phyloP scores from a whole-genome alignment of 2,113 vertebrate species.

The Pluvianellus socialis region DNA sequence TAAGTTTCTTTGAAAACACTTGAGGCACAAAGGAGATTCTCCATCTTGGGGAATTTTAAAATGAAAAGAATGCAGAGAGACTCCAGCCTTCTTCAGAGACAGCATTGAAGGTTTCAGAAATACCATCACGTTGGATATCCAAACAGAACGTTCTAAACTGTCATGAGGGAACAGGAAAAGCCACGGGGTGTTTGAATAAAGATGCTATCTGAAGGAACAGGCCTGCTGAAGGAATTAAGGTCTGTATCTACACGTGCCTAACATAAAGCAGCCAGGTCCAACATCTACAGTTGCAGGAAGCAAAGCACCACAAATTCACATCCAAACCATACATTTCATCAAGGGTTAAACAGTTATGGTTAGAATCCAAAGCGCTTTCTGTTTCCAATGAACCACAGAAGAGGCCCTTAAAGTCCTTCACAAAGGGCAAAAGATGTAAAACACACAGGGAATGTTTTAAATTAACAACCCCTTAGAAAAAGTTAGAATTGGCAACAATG shows the following conservation, averaged over 20 bases:
- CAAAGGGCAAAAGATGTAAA: background rate
- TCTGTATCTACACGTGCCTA: background rate
- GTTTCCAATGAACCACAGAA: background rate
- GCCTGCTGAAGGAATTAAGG: background rate
- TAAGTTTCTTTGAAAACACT: background rate
- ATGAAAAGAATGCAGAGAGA: background rate
- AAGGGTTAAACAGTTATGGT: background rate
- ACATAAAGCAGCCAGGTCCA: background rate
- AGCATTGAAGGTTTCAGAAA: background rate
- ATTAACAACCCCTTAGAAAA: background rate
- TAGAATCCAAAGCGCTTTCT: background rate
- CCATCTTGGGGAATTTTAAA: background rate
- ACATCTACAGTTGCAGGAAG: background rate
- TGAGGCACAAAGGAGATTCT: background rate
- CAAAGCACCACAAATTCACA: background rate
- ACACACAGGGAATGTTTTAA: background rate
- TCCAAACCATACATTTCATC: background rate
- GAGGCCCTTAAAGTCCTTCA: background rate
- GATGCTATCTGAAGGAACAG: background rate
- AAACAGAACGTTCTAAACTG: background rate
- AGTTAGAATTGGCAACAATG: fast-evolving
- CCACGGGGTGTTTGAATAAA: background rate
- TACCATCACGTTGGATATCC: fast-evolving
- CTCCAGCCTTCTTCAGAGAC: background rate
- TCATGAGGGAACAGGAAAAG: background rate